These are phyloP conservation scores for Fulica atra DNA, from an alignment of 2,113 vertebrate species.

Conservation along the genomic window DNA sequence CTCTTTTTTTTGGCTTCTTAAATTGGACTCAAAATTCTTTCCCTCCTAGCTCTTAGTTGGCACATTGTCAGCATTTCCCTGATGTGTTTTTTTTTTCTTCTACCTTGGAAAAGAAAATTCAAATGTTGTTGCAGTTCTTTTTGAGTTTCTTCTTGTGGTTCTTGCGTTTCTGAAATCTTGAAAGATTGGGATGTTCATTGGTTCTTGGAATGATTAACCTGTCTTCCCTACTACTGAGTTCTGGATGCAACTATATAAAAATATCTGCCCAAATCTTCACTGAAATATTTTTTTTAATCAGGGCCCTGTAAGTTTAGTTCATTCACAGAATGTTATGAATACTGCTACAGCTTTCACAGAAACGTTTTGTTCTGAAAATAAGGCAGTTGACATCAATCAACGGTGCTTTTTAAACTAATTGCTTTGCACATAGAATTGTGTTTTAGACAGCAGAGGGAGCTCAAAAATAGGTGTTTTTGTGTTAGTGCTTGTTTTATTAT, in stretches of 20 bases:
- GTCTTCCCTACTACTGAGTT: not conserved
- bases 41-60: not conserved
- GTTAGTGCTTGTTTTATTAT: not conserved
- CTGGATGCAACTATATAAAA: not conserved
- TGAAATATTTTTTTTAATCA: not conserved
- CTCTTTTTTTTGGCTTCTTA: not conserved
- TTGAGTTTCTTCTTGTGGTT: not conserved
- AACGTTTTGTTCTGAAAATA: not conserved
- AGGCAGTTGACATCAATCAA: not conserved
- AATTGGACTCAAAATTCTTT: not conserved
- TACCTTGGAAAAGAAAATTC: not conserved
- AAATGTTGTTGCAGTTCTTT: not conserved
- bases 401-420: not conserved
- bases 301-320: not conserved
- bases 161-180: not conserved
- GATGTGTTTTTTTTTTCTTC: not conserved
- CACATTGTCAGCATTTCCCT: not conserved
- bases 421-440: not conserved
- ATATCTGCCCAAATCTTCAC: not conserved
- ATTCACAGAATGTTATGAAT: not conserved
- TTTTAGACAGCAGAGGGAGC: constrained; percentile 39
- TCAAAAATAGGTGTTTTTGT: not conserved
- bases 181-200: not conserved
- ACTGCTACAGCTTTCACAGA: not conserved
- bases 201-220: not conserved